These are phyloP conservation scores for Melitaea athalia DNA, from an alignment of 2,888 invertebrate species.

Conservation along the genomic window DNA sequence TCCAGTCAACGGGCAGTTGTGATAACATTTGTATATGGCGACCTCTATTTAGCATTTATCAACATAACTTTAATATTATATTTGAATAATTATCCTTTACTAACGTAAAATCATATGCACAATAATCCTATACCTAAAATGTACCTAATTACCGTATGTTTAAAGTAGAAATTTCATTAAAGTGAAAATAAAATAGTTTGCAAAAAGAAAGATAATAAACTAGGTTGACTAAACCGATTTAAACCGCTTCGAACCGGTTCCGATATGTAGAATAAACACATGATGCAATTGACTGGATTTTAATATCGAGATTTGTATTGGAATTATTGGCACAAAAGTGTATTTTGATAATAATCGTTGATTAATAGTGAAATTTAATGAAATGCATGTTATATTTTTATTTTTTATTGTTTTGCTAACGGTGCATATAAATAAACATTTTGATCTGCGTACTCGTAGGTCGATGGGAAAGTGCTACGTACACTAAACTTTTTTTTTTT, in stretches of 20 bases:
- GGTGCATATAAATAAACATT: too few relatives aligned
- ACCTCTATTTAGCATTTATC: slow-evolving; percentile 72
- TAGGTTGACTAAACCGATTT: slow-evolving; percentile 64
- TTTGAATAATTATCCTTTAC: slow-evolving; percentile 61
- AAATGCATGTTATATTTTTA: not conserved
- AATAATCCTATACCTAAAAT: not conserved
- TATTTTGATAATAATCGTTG: not conserved
- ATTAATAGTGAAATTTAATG: too few relatives aligned
- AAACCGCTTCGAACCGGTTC: slow-evolving; percentile 60
- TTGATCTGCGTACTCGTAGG: too few relatives aligned
- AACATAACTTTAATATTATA: slow-evolving; percentile 51
- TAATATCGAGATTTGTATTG: not conserved
- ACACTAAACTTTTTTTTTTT: too few relatives aligned
- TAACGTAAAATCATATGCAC: slow-evolving; percentile 43
- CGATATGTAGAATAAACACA: slow-evolving; percentile 9
- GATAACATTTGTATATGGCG: slow-evolving; percentile 50
- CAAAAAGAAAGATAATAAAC: slow-evolving; percentile 73
- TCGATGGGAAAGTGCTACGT: too few relatives aligned
- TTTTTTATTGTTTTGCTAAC: not conserved
- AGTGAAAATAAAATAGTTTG: slow-evolving; percentile 55
- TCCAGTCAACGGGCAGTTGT: slow-evolving; percentile 43
- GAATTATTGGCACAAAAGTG: not conserved
- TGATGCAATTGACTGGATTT: slow-evolving; percentile 4
- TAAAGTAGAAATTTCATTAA: slow-evolving; percentile 33
- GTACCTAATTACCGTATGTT: not conserved